Base-by-base conservation (phyloP, 2,888 invertebrate species). In the Mechanitis messenoides region DNA sequence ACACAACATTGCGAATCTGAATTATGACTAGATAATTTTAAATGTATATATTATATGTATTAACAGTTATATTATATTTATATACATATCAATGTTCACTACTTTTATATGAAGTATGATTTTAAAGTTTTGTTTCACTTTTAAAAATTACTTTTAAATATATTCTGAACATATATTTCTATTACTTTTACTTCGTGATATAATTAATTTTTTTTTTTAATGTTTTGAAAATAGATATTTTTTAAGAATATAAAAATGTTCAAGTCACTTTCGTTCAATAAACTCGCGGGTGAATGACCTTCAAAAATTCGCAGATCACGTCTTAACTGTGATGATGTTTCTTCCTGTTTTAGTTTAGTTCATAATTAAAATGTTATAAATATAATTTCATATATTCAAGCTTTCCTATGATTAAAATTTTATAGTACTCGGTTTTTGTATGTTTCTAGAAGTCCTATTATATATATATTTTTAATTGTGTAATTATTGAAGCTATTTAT, bases 201-300 rank as follows among this genome's bases (percentile, higher is more conserved):
- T 42, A 42, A 9, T 42, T 42, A 3, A 42, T 42, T 9, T 9
- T 9, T 9, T 42, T 9, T 42, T 42, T 9, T 38, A 38, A 42
- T 9, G 11, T 42, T 9, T 42, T 9, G 6, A 1, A 9, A 42
- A 42, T 42, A 42, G 7, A 50, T 50, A 50, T 3, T 3, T 50
- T 31, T 50, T 9, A 42, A 42, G 50, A 31, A 50, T 31, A 31
- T 31, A 50, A 31, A 50, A 64, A 61, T 55, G 45, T 7, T 9
- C 53, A 54, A 64, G 68, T 66, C 65, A 68, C 65, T 67, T 67
- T 64, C 65, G 67, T 67, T 61, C 68, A 62, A 54, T 65, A 58
- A 55, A 62, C 64, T 56, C 45, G 9, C 38, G 61, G 60, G 61
- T 64, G 61, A 65, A 61, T 56, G 68, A 61, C 67, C 68, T 56